These are phyloP conservation scores for Hoplodrina blanda DNA, from an alignment of 2,888 invertebrate genomes.

Conservation along the genomic window DNA sequence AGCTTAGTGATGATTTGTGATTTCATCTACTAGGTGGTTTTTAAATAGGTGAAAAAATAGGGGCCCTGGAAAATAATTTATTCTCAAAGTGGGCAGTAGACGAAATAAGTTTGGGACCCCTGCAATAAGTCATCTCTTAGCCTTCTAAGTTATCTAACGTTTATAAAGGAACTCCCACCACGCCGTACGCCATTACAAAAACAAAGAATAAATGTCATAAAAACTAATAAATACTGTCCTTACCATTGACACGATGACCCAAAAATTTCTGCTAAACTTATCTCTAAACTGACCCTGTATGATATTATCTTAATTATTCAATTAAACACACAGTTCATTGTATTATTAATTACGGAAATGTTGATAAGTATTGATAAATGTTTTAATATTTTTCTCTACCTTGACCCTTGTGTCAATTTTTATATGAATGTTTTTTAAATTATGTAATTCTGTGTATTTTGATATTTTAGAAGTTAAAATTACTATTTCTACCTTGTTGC, in stretches of 20 bases:
- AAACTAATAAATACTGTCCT: constrained; percentile 7
- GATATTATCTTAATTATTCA: constrained; percentile 55
- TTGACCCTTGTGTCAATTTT: constrained; percentile 55
- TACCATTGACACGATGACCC: constrained; percentile 55
- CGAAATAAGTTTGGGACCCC: too few relatives aligned
- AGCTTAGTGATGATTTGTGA: too few relatives aligned
- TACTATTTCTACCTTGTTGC: too few relatives aligned
- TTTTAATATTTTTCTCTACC: constrained; percentile 42
- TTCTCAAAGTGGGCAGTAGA: too few relatives aligned
- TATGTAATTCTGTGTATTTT: constrained; percentile 9
- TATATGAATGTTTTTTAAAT: constrained; percentile 4
- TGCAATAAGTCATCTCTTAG: constrained; percentile 6
- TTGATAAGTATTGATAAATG: constrained; percentile 60
- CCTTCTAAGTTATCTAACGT: background rate
- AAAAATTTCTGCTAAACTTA: constrained; percentile 37
- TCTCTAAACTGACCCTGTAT: constrained; percentile 39
- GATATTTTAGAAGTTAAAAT: background rate
- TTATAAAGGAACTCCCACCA: background rate
- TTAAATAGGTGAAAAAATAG: too few relatives aligned
- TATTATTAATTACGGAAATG: constrained; percentile 65
- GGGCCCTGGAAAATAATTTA: too few relatives aligned
- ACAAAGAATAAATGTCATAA: constrained; percentile 17
- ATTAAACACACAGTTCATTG: constrained; percentile 64
- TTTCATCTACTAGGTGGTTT: too few relatives aligned
- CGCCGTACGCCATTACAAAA: background rate